These are phyloP conservation scores for Plemyria rubiginata DNA, from an alignment of 2,888 invertebrate genomes.

Conservation along the genomic window DNA sequence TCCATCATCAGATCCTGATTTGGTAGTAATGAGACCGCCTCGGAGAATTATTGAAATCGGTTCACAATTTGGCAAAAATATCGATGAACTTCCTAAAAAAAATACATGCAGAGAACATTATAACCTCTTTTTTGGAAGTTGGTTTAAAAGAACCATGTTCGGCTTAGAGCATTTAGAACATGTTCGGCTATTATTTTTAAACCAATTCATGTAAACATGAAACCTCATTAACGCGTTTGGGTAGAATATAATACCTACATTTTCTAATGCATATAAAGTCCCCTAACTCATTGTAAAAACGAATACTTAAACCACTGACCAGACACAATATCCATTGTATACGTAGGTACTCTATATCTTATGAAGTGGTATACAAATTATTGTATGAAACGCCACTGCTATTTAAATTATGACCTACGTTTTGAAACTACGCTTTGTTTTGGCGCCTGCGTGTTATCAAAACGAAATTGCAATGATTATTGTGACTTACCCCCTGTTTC, in stretches of 20 bases:
- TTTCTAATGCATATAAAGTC: background rate
- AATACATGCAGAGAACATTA: too few species aligned
- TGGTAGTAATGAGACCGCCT: too few species aligned
- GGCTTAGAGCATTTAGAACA: too few species aligned
- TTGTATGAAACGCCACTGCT: conserved; percentile 22
- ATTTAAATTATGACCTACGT: conserved; percentile 25
- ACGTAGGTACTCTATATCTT: background rate
- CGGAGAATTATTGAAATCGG: too few species aligned
- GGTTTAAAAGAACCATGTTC: too few species aligned
- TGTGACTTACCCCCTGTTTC: too few species aligned
- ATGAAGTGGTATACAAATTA: background rate
- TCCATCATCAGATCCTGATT: too few species aligned
- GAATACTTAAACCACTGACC: background rate
- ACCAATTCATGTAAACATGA: background rate
- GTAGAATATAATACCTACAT: background rate
- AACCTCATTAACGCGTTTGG: background rate
- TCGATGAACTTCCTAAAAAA: too few species aligned
- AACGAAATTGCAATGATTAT: conserved; percentile 27
- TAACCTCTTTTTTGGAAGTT: too few species aligned
- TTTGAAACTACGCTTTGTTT: conserved; percentile 47
- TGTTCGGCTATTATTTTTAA: too few species aligned
- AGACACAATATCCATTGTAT: background rate
- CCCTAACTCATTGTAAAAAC: background rate
- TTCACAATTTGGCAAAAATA: too few species aligned
- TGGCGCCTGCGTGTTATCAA: conserved; percentile 57